Base-by-base conservation (phyloP, 1,140 invertebrate species). In the Eriocheir sinensis region DNA sequence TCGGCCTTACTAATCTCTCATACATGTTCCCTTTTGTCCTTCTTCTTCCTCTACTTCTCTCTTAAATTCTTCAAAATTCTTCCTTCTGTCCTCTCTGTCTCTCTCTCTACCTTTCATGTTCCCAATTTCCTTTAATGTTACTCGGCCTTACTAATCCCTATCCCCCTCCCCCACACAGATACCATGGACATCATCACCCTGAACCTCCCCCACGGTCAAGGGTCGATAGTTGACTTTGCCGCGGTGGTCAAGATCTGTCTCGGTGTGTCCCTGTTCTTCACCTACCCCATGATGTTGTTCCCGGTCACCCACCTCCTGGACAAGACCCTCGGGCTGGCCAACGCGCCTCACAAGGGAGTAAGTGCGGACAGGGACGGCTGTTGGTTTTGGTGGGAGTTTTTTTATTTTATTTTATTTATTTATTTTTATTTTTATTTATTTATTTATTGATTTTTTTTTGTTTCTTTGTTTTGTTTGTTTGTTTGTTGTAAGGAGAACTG, bases 271-370 rank as follows among this genome's bases (percentile, higher is more conserved):
- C 95, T 97, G 34, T 97, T 97, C 96, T 97, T 97, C 96, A 97
- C 97, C 40, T 97, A 97, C 95, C 97, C 97, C 81, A 96, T 97
- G 38, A 97, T 97, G 97, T 96, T 97, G 91, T 97, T 97, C 95
- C 97, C 97, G 48, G 97, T 97, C 17, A 96, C 96, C 88, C 96
- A 96, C 89, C 96, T 97, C 17, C 93, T 97, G 40, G 97, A 97
- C 96, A 96, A 96, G 86, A 96, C 96, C 44, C 96, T 96, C 79
- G 96, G 96, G 6, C 89, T 96, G 38, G 60, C 41, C 8, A 79
- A 4, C 44, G 96, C 96, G 91, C 95, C 96, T 72, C 95, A 96
- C 40, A 96, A 96, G 96, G 97, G 96, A 92, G 97, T 97, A 96
- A 96, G 96, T 96, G 83, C 8, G 60, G 60, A 8, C 2, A 8